These are phyloP conservation scores for Gymnocypris eckloni DNA, from an alignment of 2,797 vertebrate genomes.

Conservation along the genomic window DNA sequence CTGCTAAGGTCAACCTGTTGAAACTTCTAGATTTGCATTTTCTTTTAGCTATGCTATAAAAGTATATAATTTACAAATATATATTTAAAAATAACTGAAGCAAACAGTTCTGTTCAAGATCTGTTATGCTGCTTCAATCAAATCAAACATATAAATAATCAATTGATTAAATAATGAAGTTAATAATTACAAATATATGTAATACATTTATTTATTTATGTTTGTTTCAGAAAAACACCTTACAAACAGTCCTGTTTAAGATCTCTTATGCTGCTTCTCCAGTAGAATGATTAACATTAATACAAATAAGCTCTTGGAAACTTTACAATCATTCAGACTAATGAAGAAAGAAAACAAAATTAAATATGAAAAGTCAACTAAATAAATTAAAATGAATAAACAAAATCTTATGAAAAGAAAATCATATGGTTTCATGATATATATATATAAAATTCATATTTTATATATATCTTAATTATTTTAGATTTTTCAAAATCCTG, in stretches of 20 bases:
- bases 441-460: not conserved
- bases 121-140: not conserved
- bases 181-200: no score
- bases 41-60: not conserved
- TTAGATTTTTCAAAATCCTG: not conserved
- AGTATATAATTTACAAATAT: constrained; percentile 64
- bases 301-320: not conserved
- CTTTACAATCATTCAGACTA: not conserved
- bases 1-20: constrained; percentile 35
- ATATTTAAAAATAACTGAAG: no score
- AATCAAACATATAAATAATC: no score
- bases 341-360: not conserved
- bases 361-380: not conserved
- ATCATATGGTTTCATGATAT: not conserved
- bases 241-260: no score
- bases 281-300: not conserved
- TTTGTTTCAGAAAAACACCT: no score
- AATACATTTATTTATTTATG: no score
- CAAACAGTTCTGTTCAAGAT: not conserved
- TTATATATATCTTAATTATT: not conserved
- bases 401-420: not conserved
- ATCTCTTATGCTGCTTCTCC: no score
- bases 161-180: no score
- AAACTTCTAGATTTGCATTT: constrained; percentile 11
- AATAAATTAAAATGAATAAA: not conserved